Conservation (phyloP, 2,888 invertebrate genomes). For the Priocnemis perturbator region DNA sequence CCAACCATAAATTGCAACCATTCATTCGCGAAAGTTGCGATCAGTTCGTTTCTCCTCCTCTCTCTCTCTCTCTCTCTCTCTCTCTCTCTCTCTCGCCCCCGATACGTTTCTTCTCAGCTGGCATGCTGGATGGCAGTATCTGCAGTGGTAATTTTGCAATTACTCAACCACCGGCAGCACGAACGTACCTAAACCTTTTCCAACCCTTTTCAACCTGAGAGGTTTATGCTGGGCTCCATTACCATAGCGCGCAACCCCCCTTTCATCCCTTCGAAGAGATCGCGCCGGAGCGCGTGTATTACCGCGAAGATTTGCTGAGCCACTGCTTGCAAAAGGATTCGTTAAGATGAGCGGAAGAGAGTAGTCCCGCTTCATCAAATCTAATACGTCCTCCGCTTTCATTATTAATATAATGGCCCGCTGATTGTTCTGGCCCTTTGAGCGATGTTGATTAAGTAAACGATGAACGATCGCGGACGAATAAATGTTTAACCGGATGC, state of each 20-base stretch:
- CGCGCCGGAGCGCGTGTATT: slow-evolving; percentile 3
- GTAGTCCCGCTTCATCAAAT: no score
- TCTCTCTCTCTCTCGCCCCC: neutral
- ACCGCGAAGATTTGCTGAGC: slow-evolving; percentile 2
- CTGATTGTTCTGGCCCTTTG: no score
- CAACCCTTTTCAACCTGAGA: slow-evolving; percentile 11
- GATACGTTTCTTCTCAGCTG: neutral
- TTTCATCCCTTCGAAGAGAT: slow-evolving; percentile 17
- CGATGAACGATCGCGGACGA: no score
- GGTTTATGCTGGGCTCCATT: slow-evolving; percentile 18
- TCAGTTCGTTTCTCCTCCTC: neutral
- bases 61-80: neutral
- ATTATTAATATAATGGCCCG: no score
- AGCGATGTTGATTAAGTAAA: no score
- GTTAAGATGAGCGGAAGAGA: neutral
- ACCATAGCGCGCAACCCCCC: slow-evolving; percentile 9
- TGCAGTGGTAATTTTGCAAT: slow-evolving; percentile 35
- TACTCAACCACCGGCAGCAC: slow-evolving; percentile 25
- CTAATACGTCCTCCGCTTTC: no score
- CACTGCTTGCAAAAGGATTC: slow-evolving; percentile 1
- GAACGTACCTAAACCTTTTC: slow-evolving; percentile 17
- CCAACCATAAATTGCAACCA: neutral
- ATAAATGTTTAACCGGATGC: no score
- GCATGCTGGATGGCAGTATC: slow-evolving; percentile 3
- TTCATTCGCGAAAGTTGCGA: neutral